These are phyloP conservation scores for Clarias platycephalus DNA, from an alignment of 2,797 vertebrate genomes.

Conservation along the genomic window DNA sequence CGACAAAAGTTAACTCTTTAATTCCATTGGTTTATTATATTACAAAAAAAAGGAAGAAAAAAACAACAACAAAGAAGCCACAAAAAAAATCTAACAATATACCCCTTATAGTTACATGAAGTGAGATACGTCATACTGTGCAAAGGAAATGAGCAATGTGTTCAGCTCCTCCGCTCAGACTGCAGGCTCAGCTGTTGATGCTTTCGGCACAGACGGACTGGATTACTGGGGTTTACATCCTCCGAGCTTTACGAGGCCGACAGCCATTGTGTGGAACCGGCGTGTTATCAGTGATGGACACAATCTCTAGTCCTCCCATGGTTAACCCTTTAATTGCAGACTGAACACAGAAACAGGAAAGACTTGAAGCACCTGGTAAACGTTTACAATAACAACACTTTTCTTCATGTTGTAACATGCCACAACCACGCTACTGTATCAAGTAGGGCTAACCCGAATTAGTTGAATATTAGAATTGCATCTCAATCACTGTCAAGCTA, in stretches of 20 bases:
- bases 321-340: conserved; percentile 90
- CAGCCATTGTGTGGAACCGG: conserved; percentile 96
- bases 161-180: conserved; percentile 28
- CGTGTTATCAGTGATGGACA: conserved; percentile 95
- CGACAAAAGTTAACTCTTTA: conserved; percentile 3
- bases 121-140: conserved; percentile 20
- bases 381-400: background rate
- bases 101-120: conserved; percentile 23
- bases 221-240: conserved; percentile 65
- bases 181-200: conserved; percentile 29
- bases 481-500: background rate
- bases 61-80: conserved; percentile 12
- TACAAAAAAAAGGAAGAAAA: conserved; percentile 4
- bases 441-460: background rate
- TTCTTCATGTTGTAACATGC: background rate
- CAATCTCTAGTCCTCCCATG: conserved; percentile 90
- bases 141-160: conserved; percentile 33
- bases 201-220: conserved; percentile 35
- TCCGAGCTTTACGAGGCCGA: conserved; percentile 88
- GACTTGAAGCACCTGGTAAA: background rate
- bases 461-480: background rate
- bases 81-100: conserved; percentile 23
- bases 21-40: conserved; percentile 27
- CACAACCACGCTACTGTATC: background rate
- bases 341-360: conserved; percentile 72